A percentile compares a stretch with the other conserved stretches of the same genome.
phyloP scores from a whole-genome alignment of 1,140 invertebrate species.

The Hesperophylax magnus region DNA sequence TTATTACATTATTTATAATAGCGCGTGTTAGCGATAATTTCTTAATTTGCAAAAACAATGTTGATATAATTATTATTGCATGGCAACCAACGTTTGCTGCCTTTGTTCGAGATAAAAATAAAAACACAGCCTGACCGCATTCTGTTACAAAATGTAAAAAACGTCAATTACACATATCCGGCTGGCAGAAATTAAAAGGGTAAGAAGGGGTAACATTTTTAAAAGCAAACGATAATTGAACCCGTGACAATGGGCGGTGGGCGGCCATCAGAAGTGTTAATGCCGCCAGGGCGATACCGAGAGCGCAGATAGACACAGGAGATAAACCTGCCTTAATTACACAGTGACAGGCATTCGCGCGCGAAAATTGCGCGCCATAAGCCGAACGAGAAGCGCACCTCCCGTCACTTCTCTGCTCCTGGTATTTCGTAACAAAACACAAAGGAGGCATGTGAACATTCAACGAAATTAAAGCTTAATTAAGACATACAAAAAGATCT shows the following conservation, averaged over 20 bases:
- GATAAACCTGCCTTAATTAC: conserved; percentile 59
- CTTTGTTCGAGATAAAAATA: too few species aligned
- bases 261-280: conserved; percentile 47
- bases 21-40: too few species aligned
- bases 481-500: background rate
- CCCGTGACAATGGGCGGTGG: conserved; percentile 51
- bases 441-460: conserved; percentile 34
- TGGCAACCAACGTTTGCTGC: too few species aligned
- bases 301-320: conserved; percentile 50
- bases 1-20: too few species aligned
- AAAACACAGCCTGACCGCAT: background rate
- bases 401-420: conserved; percentile 40
- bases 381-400: conserved; percentile 33
- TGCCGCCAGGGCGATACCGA: conserved; percentile 45
- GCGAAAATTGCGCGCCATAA: conserved; percentile 54
- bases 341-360: conserved; percentile 56
- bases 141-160: conserved; percentile 19
- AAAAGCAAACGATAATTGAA: conserved; percentile 57
- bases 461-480: background rate
- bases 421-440: conserved; percentile 36
- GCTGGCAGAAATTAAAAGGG: conserved; percentile 42
- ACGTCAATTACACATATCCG: conserved; percentile 53
- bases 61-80: too few species aligned
- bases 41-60: too few species aligned
- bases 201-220: conserved; percentile 44